phyloP scores from a whole-genome alignment of 2,888 invertebrate species.

The Pelosia muscerda region DNA sequence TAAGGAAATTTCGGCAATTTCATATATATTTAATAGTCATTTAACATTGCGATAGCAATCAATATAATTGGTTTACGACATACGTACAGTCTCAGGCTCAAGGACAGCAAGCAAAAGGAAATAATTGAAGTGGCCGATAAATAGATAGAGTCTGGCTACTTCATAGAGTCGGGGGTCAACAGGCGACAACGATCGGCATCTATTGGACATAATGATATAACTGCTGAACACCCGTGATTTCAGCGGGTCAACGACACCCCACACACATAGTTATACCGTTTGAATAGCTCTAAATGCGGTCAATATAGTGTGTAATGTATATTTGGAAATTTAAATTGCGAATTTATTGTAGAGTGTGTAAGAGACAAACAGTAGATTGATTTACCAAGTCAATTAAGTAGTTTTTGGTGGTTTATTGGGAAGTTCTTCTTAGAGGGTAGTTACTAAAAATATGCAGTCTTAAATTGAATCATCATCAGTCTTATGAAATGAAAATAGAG shows the following conservation, averaged over 20 bases:
- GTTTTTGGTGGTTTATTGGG: no score
- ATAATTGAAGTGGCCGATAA: constrained; percentile 76
- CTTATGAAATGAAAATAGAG: no score
- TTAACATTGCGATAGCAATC: constrained; percentile 50
- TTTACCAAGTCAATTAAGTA: no score
- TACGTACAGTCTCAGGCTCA: constrained; percentile 47
- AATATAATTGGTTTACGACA: constrained; percentile 60
- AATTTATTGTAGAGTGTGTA: background rate
- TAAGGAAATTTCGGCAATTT: no score
- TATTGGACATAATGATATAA: constrained; percentile 76
- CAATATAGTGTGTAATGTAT: constrained; percentile 22
- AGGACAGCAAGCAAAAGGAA: constrained; percentile 66
- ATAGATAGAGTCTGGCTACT: constrained; percentile 74
- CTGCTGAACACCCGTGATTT: constrained; percentile 78
- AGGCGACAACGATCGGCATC: constrained; percentile 71
- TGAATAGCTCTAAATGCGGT: constrained; percentile 38
- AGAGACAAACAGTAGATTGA: background rate
- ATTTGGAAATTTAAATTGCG: background rate
- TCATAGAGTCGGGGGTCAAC: constrained; percentile 76
- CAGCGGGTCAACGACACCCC: constrained; percentile 75
- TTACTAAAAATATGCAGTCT: no score
- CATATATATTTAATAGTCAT: constrained; percentile 34
- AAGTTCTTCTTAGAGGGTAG: no score
- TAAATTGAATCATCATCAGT: no score
- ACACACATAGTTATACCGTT: constrained; percentile 50